Evolutionary conservation across 1,140 invertebrate species (phyloP).

Genomic region (Lerema accius): DNA sequence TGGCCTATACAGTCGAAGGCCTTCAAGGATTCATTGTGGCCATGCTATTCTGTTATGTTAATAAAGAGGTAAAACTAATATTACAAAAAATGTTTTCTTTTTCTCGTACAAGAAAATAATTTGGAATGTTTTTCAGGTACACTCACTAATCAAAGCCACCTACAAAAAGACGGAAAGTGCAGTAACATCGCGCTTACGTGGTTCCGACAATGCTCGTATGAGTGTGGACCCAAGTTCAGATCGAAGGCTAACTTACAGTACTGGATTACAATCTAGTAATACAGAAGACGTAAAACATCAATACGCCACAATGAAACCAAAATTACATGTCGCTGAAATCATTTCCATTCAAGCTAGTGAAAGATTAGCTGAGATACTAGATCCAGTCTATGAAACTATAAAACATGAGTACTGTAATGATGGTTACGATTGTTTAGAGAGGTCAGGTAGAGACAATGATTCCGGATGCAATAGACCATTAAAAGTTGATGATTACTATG

Average conservation of each 20-base stretch:
- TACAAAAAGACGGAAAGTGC: slow-evolving; percentile 75
- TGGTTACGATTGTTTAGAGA: slow-evolving; percentile 58
- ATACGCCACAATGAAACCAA: slow-evolving; percentile 57
- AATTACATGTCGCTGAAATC: slow-evolving; percentile 72
- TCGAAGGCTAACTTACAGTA: slow-evolving; percentile 69
- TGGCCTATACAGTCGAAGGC: slow-evolving; percentile 82
- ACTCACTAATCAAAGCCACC: slow-evolving; percentile 65
- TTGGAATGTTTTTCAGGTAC: slow-evolving; percentile 60
- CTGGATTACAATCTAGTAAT: slow-evolving; percentile 47
- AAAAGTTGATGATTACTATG: slow-evolving; percentile 60
- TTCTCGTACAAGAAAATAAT: neutral
- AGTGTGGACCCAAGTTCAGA: slow-evolving; percentile 50
- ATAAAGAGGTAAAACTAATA: slow-evolving; percentile 81
- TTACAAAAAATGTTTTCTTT: neutral
- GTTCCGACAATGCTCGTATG: slow-evolving; percentile 48
- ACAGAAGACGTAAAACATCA: slow-evolving; percentile 49
- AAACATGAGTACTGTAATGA: slow-evolving; percentile 56
- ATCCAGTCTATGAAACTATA: slow-evolving; percentile 74
- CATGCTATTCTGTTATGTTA: slow-evolving; percentile 84
- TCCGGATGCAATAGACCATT: slow-evolving; percentile 49
- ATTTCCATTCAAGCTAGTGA: slow-evolving; percentile 73
- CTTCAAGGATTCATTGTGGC: slow-evolving; percentile 84
- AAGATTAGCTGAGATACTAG: slow-evolving; percentile 70
- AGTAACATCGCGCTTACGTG: slow-evolving; percentile 65
- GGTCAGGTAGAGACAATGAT: slow-evolving; percentile 50